Evolutionary conservation across 2,797 vertebrate species (phyloP).

Genomic region (Thripadectes ignobilis): DNA sequence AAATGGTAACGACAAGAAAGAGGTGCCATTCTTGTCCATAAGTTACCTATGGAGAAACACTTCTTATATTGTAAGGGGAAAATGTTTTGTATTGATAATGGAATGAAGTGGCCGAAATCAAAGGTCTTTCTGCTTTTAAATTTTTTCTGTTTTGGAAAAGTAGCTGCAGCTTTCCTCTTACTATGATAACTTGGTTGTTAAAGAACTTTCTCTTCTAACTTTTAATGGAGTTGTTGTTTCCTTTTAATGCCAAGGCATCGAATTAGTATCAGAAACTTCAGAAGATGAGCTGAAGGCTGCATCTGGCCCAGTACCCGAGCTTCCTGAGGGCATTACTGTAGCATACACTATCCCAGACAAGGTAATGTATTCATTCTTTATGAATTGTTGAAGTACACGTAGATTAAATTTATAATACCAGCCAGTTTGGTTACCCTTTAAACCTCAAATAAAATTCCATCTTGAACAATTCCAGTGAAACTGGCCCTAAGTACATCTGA

Average conservation of each 20-base stretch:
- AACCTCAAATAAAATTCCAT: background rate
- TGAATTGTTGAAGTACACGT: background rate
- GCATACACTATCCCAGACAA: conserved; percentile 93
- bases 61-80: background rate
- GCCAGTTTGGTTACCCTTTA: background rate
- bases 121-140: background rate
- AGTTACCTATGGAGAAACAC: background rate
- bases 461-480: background rate
- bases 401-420: background rate
- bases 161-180: background rate
- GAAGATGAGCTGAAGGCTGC: conserved; percentile 88
- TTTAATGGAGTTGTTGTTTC: background rate
- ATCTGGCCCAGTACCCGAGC: conserved; percentile 84
- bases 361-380: conserved; percentile 71
- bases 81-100: background rate
- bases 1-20: background rate
- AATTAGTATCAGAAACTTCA: conserved; percentile 91
- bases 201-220: background rate
- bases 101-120: background rate
- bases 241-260: conserved; percentile 83
- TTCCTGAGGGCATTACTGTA: conserved; percentile 93
- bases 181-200: background rate
- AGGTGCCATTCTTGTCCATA: background rate
- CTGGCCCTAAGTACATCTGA: background rate
- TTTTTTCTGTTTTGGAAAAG: background rate